These are phyloP conservation scores for Ylistrum balloti DNA, from an alignment of 1,140 invertebrate genomes.

Conservation along the genomic window DNA sequence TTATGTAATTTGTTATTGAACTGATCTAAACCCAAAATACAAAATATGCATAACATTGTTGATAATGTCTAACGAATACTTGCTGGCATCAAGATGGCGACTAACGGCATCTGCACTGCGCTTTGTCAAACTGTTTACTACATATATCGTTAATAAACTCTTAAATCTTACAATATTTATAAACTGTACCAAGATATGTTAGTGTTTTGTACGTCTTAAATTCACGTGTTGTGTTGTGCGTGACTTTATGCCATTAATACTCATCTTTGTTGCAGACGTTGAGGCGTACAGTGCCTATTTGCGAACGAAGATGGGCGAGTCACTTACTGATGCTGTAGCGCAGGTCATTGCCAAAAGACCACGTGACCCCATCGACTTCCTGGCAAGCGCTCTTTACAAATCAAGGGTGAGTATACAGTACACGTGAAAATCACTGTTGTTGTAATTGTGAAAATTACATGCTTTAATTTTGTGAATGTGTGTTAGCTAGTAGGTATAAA, in stretches of 20 bases:
- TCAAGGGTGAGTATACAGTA: slow-evolving; percentile 43
- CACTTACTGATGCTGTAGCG: slow-evolving; percentile 44
- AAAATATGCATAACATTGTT: too few relatives aligned
- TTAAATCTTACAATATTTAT: too few relatives aligned
- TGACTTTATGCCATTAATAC: not conserved
- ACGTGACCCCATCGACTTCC: slow-evolving; percentile 52
- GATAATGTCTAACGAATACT: too few relatives aligned
- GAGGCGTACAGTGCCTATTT: slow-evolving; percentile 52
- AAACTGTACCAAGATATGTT: too few relatives aligned
- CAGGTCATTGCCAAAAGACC: slow-evolving; percentile 47
- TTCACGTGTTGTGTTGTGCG: too few relatives aligned
- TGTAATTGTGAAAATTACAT: not conserved
- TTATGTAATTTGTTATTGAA: too few relatives aligned
- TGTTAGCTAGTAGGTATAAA: not conserved
- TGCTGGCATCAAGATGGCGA: too few relatives aligned
- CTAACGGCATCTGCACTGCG: too few relatives aligned
- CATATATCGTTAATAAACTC: too few relatives aligned
- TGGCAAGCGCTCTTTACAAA: slow-evolving; percentile 43
- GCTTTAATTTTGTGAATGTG: not conserved
- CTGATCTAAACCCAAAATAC: too few relatives aligned
- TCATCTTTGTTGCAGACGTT: slow-evolving; percentile 45
- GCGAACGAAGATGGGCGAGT: slow-evolving; percentile 52
- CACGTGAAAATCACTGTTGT: not conserved
- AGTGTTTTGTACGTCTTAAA: too few relatives aligned
- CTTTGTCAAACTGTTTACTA: too few relatives aligned